These are phyloP conservation scores for Petrophora chlorosata DNA, from an alignment of 2,888 invertebrate species.

Conservation along the genomic window DNA sequence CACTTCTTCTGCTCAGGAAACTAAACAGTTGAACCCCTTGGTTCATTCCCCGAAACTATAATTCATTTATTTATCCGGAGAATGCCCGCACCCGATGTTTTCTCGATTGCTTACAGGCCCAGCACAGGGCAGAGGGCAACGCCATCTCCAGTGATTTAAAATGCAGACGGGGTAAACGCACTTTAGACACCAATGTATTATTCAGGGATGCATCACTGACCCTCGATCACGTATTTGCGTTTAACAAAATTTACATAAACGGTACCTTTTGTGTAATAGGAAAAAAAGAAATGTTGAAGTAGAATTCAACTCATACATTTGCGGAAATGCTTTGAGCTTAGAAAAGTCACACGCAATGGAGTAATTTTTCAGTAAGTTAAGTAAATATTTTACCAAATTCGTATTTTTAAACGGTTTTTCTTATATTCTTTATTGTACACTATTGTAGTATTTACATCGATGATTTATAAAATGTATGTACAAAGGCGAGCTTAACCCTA, in stretches of 20 bases:
- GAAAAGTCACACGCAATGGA: no score
- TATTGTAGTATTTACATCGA: no score
- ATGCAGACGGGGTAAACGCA: conserved; percentile 75
- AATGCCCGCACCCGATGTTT: conserved; percentile 26
- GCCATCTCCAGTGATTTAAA: conserved; percentile 32
- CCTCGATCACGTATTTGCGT: conserved; percentile 41
- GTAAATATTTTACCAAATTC: no score
- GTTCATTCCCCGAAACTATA: conserved; percentile 7
- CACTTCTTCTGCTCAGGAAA: no score
- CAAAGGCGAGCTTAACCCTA: no score
- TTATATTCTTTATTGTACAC: no score
- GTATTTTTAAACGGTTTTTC: no score
- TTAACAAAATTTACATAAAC: conserved; percentile 37
- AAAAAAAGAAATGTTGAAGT: conserved; percentile 15
- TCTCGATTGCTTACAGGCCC: conserved; percentile 13
- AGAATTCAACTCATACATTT: neutral
- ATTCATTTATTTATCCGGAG: conserved; percentile 17
- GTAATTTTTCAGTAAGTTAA: no score
- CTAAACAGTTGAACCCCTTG: no score
- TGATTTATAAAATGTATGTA: no score
- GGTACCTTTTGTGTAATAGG: conserved; percentile 40
- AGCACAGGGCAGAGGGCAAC: conserved; percentile 20
- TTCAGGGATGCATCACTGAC: conserved; percentile 70
- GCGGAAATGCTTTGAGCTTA: no score
- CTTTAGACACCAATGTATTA: conserved; percentile 61